phyloP scores from a whole-genome alignment of 2,888 invertebrate genomes.

The Saturnia japonica region DNA sequence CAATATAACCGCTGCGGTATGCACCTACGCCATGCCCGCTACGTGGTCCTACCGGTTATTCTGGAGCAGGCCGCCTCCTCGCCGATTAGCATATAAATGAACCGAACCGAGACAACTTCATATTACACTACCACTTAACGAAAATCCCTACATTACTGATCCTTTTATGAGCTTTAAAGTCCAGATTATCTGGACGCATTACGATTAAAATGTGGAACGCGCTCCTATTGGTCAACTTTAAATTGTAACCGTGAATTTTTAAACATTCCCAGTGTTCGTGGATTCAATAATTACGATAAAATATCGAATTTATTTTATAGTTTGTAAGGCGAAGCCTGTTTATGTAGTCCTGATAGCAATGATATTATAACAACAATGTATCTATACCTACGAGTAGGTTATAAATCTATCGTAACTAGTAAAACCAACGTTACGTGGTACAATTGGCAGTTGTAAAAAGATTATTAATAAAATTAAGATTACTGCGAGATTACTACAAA shows the following conservation, averaged over 20 bases:
- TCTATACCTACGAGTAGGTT: conserved; percentile 28
- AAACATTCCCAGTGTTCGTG: conserved; percentile 41
- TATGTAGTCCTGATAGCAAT: conserved; percentile 57
- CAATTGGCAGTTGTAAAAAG: neutral
- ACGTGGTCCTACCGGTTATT: conserved; percentile 60
- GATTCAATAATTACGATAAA: conserved; percentile 58
- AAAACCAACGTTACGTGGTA: neutral
- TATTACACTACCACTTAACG: conserved; percentile 56
- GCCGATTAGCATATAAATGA: conserved; percentile 79
- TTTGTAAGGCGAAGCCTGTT: conserved; percentile 34
- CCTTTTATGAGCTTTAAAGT: conserved; percentile 29
- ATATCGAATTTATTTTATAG: conserved; percentile 61
- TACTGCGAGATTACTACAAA: neutral
- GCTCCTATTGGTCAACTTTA: conserved; percentile 51
- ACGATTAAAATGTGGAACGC: conserved; percentile 58
- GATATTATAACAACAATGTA: conserved; percentile 61
- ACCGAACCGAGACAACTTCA: conserved; percentile 75
- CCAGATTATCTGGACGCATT: conserved; percentile 48
- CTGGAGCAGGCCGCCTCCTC: conserved; percentile 62
- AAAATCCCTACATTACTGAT: conserved; percentile 4
- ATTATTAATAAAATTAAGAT: neutral
- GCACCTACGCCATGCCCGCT: conserved; percentile 40
- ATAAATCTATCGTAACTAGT: neutral
- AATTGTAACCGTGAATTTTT: conserved; percentile 33
- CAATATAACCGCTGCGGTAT: conserved; percentile 33